Conservation (phyloP, 2,888 invertebrate species). For the Oscheius sp. region DNA sequence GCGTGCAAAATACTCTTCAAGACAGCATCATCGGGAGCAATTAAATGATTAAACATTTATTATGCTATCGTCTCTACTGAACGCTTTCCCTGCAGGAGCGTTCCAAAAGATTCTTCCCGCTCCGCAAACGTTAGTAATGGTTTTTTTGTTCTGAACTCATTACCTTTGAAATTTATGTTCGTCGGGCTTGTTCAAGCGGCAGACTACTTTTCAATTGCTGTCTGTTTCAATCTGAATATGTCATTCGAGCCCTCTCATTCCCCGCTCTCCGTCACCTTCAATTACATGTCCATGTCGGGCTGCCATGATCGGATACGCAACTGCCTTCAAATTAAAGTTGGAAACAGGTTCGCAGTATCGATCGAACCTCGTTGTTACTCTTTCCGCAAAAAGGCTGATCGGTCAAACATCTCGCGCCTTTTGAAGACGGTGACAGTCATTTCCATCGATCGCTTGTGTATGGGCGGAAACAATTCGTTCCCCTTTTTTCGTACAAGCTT, state of each 20-base stretch:
- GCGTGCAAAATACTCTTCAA: too few species aligned
- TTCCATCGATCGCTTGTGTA: constrained; percentile 5
- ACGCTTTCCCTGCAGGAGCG: too few species aligned
- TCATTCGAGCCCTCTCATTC: neutral
- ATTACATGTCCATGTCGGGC: constrained; percentile 14
- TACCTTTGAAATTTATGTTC: too few species aligned
- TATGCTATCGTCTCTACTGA: too few species aligned
- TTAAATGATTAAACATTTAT: too few species aligned
- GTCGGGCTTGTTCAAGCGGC: neutral
- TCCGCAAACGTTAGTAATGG: too few species aligned
- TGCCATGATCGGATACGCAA: constrained; percentile 17
- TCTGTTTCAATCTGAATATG: neutral
- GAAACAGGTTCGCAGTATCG: constrained; percentile 6
- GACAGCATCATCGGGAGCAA: too few species aligned
- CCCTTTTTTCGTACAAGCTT: too few species aligned
- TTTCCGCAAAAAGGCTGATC: too few species aligned
- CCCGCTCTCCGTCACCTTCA: constrained; percentile 18
- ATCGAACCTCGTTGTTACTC: neutral
- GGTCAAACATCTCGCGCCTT: constrained; percentile 9
- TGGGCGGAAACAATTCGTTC: constrained; percentile 4
- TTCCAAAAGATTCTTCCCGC: too few species aligned
- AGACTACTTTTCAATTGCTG: neutral
- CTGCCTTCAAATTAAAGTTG: constrained; percentile 11
- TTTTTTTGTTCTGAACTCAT: too few species aligned
- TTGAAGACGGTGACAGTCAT: constrained; percentile 1